phyloP scores from a whole-genome alignment of 2,888 invertebrate genomes.

The Podotricha telesiphe region DNA sequence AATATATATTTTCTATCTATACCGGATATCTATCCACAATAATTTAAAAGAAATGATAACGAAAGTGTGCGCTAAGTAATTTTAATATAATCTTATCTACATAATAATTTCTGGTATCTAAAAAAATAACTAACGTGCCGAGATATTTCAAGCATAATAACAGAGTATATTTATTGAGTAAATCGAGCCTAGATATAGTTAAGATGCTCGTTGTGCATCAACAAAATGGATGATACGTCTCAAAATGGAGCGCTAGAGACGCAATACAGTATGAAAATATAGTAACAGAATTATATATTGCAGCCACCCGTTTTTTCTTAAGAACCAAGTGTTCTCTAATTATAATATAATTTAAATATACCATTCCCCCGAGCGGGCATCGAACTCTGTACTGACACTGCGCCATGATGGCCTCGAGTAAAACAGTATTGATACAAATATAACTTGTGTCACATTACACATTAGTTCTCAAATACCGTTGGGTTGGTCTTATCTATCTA shows the following conservation, averaged over 20 bases:
- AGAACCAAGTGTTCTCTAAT: no score
- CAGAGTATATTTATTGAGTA: neutral
- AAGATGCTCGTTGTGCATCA: neutral
- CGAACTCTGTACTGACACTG: no score
- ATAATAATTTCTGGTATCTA: slow-evolving; percentile 9
- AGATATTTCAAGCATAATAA: neutral
- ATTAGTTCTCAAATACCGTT: no score
- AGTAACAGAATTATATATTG: no score
- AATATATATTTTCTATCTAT: neutral
- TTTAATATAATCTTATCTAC: slow-evolving; percentile 8
- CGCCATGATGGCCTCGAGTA: no score
- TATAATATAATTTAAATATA: no score
- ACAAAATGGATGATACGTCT: neutral
- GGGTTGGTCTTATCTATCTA: no score
- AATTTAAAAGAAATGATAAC: slow-evolving; percentile 20
- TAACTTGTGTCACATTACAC: no score
- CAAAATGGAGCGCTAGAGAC: neutral
- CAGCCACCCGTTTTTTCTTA: no score
- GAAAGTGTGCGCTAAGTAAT: neutral
- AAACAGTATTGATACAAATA: no score
- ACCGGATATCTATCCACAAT: neutral
- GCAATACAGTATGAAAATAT: no score
- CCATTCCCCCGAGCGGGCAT: no score
- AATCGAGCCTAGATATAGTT: neutral
- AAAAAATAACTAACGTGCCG: neutral